A percentile compares a stretch with the other conserved stretches of the same genome.
phyloP scores from a whole-genome alignment of 2,797 vertebrate species.

The Pangasius macronema region DNA sequence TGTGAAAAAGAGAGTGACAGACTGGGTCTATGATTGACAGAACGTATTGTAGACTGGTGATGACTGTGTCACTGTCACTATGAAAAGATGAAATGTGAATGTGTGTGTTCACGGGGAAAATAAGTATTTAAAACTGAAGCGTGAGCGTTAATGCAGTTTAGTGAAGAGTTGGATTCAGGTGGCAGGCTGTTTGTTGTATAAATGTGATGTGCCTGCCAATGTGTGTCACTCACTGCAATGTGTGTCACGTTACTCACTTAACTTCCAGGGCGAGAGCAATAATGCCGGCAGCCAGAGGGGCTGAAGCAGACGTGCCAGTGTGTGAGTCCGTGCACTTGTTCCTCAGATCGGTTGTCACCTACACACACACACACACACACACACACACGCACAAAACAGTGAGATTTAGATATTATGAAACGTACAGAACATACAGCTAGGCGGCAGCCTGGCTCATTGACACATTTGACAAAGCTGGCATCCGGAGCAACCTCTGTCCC shows the following conservation, averaged over 20 bases:
- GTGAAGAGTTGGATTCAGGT: neutral
- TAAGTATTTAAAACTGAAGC: neutral
- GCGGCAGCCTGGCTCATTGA: slow-evolving; percentile 21
- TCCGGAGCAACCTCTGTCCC: slow-evolving; percentile 29
- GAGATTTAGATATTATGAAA: slow-evolving; percentile 36
- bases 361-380: slow-evolving; percentile 34
- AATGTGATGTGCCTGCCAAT: neutral
- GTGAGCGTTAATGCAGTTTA: neutral
- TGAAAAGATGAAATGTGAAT: neutral
- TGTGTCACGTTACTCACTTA: slow-evolving; percentile 65
- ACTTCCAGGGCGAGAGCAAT: slow-evolving; percentile 91
- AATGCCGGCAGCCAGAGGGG: slow-evolving; percentile 92
- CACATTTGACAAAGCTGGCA: slow-evolving; percentile 24
- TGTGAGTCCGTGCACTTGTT: slow-evolving; percentile 95
- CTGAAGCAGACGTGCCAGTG: slow-evolving; percentile 94
- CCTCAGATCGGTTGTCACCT: slow-evolving; percentile 95
- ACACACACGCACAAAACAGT: slow-evolving; percentile 38
- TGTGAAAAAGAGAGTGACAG: neutral
- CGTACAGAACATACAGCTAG: slow-evolving; percentile 27
- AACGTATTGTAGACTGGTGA: neutral
- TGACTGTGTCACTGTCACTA: neutral
- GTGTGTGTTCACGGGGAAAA: neutral
- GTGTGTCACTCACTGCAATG: neutral
- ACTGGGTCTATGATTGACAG: neutral
- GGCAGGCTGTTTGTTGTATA: neutral